These are phyloP conservation scores for Chalcosyrphus nemorum DNA, from an alignment of 2,888 invertebrate species.

Conservation along the genomic window DNA sequence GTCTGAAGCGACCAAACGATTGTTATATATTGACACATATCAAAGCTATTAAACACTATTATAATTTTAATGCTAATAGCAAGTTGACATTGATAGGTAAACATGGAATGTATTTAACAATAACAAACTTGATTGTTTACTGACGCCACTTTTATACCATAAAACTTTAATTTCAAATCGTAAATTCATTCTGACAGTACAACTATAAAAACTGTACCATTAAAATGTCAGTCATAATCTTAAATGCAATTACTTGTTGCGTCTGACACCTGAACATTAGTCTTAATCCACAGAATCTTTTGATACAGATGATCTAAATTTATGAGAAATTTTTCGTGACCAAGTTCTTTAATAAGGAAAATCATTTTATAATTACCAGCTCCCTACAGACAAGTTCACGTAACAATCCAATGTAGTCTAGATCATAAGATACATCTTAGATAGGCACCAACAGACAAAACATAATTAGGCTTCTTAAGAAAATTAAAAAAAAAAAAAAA, in stretches of 20 bases:
- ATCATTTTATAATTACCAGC: conserved; percentile 1
- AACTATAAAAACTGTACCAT: background rate
- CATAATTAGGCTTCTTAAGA: conserved; percentile 22
- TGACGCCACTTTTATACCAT: background rate
- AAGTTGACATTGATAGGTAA: background rate
- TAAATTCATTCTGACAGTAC: background rate
- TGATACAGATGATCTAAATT: background rate
- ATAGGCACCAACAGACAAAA: conserved; percentile 11
- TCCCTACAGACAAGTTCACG: background rate
- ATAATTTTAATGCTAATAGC: too few relatives aligned
- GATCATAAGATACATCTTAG: conserved; percentile 13
- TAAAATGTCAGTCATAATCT: background rate
- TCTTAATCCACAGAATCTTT: background rate
- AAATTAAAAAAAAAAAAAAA: too few relatives aligned
- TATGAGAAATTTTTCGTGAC: background rate
- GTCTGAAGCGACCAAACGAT: too few relatives aligned
- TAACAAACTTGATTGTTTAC: background rate
- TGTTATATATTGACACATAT: too few relatives aligned
- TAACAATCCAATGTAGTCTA: background rate
- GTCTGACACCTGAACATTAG: background rate
- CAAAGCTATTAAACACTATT: background rate
- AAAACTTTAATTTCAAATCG: background rate
- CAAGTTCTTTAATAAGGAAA: background rate
- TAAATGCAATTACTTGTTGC: background rate
- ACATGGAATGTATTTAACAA: background rate